phyloP scores from a whole-genome alignment of 2,113 vertebrate species.

The Rhipidura dahli region DNA sequence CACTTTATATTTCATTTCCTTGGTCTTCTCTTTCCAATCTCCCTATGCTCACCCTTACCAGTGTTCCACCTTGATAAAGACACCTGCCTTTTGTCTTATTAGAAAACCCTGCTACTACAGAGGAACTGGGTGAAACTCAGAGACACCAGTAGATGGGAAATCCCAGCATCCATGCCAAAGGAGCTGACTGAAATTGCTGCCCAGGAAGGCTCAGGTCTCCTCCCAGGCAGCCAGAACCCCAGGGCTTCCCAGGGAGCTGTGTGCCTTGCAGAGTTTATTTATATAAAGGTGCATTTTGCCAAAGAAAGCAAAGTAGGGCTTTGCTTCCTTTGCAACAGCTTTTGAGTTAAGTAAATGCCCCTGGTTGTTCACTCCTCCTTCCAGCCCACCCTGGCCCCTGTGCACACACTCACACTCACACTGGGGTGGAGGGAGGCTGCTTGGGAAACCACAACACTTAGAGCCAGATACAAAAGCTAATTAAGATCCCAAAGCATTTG shows the following conservation, averaged over 20 bases:
- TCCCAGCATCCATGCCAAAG: background rate
- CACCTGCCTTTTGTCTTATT: background rate
- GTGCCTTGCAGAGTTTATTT: background rate
- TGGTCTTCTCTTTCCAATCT: background rate
- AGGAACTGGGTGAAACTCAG: background rate
- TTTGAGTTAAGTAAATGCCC: background rate
- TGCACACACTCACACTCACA: too few relatives aligned
- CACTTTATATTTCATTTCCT: background rate
- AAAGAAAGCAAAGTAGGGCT: background rate
- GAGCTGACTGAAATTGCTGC: background rate
- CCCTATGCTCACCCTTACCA: background rate
- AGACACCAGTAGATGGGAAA: background rate
- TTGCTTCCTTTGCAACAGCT: background rate
- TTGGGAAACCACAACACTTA: background rate
- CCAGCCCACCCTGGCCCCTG: background rate
- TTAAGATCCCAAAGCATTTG: background rate
- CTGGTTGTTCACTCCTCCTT: rapidly evolving
- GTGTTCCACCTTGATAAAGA: background rate
- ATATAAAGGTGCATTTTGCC: background rate
- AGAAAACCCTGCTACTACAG: background rate
- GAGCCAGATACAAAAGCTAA: background rate
- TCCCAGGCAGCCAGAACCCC: background rate
- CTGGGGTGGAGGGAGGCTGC: background rate
- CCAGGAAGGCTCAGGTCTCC: background rate
- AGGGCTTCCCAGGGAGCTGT: background rate